Conservation (phyloP, 2,888 invertebrate species). For the Apamea epomidion region DNA sequence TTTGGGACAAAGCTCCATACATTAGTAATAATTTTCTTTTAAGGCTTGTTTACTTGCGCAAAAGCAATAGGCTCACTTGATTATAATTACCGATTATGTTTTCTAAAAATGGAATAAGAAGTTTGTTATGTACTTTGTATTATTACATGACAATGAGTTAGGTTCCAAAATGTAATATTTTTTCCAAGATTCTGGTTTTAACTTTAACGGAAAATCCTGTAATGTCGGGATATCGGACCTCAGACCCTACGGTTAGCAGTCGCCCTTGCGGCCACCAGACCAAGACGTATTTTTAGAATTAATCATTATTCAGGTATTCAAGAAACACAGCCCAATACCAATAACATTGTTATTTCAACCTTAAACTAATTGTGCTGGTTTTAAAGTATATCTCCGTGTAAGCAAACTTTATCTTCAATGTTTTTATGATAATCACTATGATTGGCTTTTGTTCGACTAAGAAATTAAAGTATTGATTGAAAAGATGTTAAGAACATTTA, state of each 20-base stretch:
- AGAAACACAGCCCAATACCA: background rate
- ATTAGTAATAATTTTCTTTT: background rate
- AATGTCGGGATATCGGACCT: too few relatives aligned
- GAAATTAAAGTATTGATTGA: conserved; percentile 16
- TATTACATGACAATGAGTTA: too few relatives aligned
- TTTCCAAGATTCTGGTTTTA: too few relatives aligned
- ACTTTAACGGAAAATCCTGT: too few relatives aligned
- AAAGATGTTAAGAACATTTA: background rate
- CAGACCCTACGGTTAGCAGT: too few relatives aligned
- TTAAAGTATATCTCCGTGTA: conserved; percentile 27
- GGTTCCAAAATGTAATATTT: too few relatives aligned
- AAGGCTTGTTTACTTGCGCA: background rate
- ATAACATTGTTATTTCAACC: background rate
- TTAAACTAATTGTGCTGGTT: conserved; percentile 26
- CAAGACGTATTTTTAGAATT: too few relatives aligned
- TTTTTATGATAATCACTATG: conserved; percentile 11
- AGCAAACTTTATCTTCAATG: conserved; percentile 18
- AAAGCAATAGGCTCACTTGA: background rate
- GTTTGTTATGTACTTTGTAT: too few relatives aligned
- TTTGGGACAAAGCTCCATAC: background rate
- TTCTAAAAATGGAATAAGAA: too few relatives aligned
- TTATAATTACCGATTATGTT: too few relatives aligned
- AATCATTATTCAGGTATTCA: background rate
- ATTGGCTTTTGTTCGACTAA: background rate
- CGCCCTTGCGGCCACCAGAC: too few relatives aligned